Percentiles rank a stretch among this genome's conserved stretches.
Evolutionary conservation across 2,113 vertebrate species (phyloP).

Genomic region (Muscicapa adusta): DNA sequence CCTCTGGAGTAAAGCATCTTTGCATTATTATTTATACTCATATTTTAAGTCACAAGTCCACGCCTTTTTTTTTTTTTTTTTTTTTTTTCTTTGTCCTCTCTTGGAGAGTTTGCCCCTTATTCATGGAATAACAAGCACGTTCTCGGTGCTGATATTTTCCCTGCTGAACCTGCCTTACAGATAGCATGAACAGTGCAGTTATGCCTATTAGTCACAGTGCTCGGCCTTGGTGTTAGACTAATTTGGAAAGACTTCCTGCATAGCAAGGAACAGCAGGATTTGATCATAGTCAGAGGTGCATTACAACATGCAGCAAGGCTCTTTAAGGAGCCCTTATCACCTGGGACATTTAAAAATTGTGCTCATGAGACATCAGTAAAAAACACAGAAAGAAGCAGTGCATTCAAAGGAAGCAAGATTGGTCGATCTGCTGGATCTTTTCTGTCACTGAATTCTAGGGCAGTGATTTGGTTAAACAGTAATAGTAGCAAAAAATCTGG

Average conservation of each 20-base stretch:
- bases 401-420: not conserved
- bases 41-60: not conserved
- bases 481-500: not conserved
- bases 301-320: slow-evolving; percentile 15
- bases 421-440: not conserved
- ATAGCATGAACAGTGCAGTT: slow-evolving; percentile 51
- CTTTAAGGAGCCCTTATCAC: slow-evolving; percentile 33
- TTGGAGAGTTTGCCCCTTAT: not conserved
- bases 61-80: no score
- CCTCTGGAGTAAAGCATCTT: not conserved
- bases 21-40: not conserved
- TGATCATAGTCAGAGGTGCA: slow-evolving; percentile 47
- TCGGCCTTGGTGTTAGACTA: slow-evolving; percentile 61
- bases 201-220: slow-evolving; percentile 63
- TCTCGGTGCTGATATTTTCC: not conserved
- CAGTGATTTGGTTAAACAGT: not conserved
- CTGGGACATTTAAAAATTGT: not conserved
- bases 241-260: slow-evolving; percentile 65
- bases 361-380: not conserved
- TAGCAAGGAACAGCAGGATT: slow-evolving; percentile 61
- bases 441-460: not conserved
- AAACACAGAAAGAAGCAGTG: not conserved
- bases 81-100: no score
- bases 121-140: not conserved
- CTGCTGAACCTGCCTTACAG: slow-evolving; percentile 25